phyloP scores from a whole-genome alignment of 2,113 vertebrate species.

The Cisticola juncidis region DNA sequence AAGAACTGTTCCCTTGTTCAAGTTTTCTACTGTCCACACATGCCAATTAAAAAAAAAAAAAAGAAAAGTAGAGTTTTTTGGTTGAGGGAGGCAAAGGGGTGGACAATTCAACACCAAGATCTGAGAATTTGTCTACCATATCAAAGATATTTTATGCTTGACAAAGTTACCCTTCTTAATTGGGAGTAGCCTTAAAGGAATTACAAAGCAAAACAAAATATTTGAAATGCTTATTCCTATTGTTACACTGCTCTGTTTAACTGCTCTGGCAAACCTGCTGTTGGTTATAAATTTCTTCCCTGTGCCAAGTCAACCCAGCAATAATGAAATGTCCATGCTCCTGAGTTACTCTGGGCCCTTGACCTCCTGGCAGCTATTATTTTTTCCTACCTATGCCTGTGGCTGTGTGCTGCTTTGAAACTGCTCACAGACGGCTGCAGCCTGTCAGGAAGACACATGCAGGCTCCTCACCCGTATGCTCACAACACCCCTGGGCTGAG shows the following conservation, averaged over 20 bases:
- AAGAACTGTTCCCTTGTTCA: not conserved
- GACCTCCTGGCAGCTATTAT: not conserved
- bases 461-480: not conserved
- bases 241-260: slow-evolving; percentile 13
- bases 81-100: not conserved
- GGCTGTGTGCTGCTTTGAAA: not conserved
- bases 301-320: not conserved
- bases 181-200: slow-evolving; percentile 9
- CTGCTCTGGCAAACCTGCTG: not conserved
- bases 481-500: fast-evolving
- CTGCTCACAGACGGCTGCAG: not conserved
- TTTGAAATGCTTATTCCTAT: slow-evolving; percentile 42
- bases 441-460: not conserved
- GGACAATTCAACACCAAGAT: not conserved
- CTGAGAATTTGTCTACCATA: slow-evolving; percentile 5
- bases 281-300: not conserved
- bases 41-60: not conserved
- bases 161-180: slow-evolving; percentile 29
- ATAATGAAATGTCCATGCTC: fast-evolving
- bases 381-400: not conserved
- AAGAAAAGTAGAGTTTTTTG: not conserved
- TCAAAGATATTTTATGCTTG: not conserved
- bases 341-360: not conserved
- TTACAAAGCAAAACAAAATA: slow-evolving; percentile 55
- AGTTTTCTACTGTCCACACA: not conserved